Evolutionary conservation across 2,113 vertebrate genomes (phyloP), one percentile per base, ranked within the genome.

Genomic region (Sprattus sprattus): DNA sequence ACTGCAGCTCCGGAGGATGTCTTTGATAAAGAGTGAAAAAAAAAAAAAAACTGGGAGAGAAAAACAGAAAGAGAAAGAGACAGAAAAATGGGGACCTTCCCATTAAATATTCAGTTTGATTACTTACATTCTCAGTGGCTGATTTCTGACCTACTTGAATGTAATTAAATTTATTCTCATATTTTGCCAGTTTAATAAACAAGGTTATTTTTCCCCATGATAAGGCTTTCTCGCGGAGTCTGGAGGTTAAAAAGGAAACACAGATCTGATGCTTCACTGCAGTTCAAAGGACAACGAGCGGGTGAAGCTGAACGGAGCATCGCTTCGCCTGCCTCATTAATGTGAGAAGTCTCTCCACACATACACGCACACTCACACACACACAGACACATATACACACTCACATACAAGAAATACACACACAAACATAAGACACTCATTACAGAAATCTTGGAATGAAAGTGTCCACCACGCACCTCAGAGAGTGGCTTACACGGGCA

Each of bases 41-140:
- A 22, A 54, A 46, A 78, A 49, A 28, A 20, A 46, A 32, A 67
- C 54, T 22, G 49, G 16, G 20, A 13, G 25, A 39, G 78, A 82
- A 13, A 44, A 44, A 50, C 25, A 49, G 83, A 45, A 15, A 15
- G n/a, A 71, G 81, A 64, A 20, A 46, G 67, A 87, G 49, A 84
- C 67, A 9, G 13, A 11, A 39, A 10, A 45, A 80, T 83, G 80
- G 81, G 87, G 67, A 86, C 85, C 88, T 89, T 91, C 86, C 67
- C 85, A 92, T 93, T 93, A 93, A 94, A 93, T 91, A 93, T 94
- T 92, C 92, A 92, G 91, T 91, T 91, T 94, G 93, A 93, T 94
- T 92, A 88, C 89, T 91, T 54, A 88, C 89, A 90, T 87, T 91
- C 89, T 90, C 87, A 81, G 89, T 90, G 82, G 93, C 88, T 91